A percentile compares a stretch with the other conserved stretches of the same genome.
Conservation (phyloP, 2,888 invertebrate genomes). For the Busseola fusca region DNA sequence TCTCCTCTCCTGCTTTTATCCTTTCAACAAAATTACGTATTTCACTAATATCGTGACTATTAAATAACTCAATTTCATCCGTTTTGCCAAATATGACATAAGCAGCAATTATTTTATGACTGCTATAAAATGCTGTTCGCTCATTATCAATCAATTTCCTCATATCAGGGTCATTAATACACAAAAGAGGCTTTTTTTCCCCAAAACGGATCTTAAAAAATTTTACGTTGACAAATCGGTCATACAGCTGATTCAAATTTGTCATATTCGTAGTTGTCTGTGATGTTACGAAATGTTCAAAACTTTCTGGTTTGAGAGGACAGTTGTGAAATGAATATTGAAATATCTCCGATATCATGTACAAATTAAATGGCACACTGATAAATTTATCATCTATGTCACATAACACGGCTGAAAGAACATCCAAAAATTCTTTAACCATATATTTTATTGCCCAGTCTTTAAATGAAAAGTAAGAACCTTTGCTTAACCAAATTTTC, state of each 20-base stretch:
- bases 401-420: constrained; percentile 21
- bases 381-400: constrained; percentile 43
- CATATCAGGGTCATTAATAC: constrained; percentile 49
- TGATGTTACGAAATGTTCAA: not conserved
- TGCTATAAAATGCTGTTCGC: constrained; percentile 34
- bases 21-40: constrained; percentile 34
- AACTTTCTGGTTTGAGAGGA: constrained; percentile 4
- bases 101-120: constrained; percentile 48
- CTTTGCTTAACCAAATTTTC: constrained; percentile 41
- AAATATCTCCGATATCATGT: constrained; percentile 57
- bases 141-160: constrained; percentile 47
- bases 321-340: constrained; percentile 36
- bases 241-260: constrained; percentile 45
- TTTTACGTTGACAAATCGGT: constrained; percentile 50
- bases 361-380: constrained; percentile 53
- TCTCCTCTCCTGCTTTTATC: constrained; percentile 50
- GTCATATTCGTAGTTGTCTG: constrained; percentile 18
- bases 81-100: constrained; percentile 34
- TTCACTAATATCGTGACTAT: constrained; percentile 18
- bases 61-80: constrained; percentile 22
- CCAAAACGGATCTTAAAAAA: constrained; percentile 57
- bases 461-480: constrained; percentile 31
- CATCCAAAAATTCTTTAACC: constrained; percentile 24
- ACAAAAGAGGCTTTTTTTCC: constrained; percentile 52
- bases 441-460: not conserved